These are phyloP conservation scores for Percopsis transmontana DNA, from an alignment of 2,113 vertebrate species.

Conservation along the genomic window DNA sequence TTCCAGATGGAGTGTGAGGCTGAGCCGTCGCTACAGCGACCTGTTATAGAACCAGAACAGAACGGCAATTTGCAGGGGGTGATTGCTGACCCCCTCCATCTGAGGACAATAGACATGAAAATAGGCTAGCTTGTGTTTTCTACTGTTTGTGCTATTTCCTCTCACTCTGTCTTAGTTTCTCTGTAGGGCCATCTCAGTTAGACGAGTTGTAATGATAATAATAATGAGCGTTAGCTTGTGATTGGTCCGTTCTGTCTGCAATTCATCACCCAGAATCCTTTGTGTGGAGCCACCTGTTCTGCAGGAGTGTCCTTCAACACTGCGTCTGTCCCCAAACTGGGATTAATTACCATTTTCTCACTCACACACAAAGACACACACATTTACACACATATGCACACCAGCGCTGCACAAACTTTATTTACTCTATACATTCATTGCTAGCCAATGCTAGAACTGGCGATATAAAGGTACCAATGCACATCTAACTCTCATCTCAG, in stretches of 20 bases:
- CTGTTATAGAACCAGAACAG: background rate
- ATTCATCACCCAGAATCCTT: constrained; percentile 5
- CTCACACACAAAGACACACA: constrained; percentile 1
- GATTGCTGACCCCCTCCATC: background rate
- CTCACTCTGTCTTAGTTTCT: background rate
- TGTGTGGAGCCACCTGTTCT: constrained; percentile 18
- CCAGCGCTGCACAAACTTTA: background rate
- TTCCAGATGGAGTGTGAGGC: constrained; percentile 22
- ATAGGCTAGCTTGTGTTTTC: too few species aligned
- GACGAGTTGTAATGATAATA: constrained; percentile 9
- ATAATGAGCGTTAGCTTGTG: constrained; percentile 1
- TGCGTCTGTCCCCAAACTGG: background rate
- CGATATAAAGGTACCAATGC: background rate
- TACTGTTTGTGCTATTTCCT: background rate
- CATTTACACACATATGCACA: background rate
- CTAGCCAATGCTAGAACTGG: too few species aligned
- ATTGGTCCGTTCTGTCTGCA: constrained; percentile 8
- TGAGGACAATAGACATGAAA: background rate
- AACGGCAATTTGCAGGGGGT: background rate
- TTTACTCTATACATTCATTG: too few species aligned
- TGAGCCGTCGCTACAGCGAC: constrained; percentile 7
- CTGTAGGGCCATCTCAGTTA: constrained; percentile 6
- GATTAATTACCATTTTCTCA: background rate
- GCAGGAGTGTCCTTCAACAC: constrained; percentile 9
- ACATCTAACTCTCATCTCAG: background rate